Evolutionary conservation across 1,140 invertebrate species (phyloP), one percentile per base, ranked within the genome.

Genomic region (Lepidurus couesii): DNA sequence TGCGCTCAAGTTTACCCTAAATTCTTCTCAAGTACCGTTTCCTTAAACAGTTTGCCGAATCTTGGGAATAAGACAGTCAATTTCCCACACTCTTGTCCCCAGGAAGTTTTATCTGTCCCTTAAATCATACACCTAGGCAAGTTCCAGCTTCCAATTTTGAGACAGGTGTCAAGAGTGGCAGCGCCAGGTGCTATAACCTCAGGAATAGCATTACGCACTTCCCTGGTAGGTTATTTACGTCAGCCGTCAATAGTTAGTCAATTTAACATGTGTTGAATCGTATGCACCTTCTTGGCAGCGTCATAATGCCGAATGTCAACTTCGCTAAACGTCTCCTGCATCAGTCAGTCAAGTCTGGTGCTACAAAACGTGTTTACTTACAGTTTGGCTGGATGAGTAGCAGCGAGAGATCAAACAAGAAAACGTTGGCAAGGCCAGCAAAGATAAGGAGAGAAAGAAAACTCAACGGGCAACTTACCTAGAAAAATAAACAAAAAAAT

Each of bases 381-480:
- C 53, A 65, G 21, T 65, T 65, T 65, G 53, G 53, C 53, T 65
- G 53, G 53, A 65, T 65, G 34, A 34, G 8, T 65, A 65, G 53
- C 53, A 16, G 53, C 21, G 21, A 13, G 53, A 65, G 21, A 13
- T 9, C 7, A 9, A 65, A 21, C n/a, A 34, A 34, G 34, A 16
- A 65, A 65, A 21, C 53, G 6, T 65, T 65, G 21, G 53, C 9
- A 65, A 9, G n/a, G 53, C 53, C 8, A 65, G 21, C 16, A 21
- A 65, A 65, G 8, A 16, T 13, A 65, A 65, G 13, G 53, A 65
- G 53, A 65, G 53, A 13, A 65, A 65, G 6, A 9, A 65, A 65
- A 65, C 1, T 65, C 53, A 21, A 65, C 53, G 53, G 53, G 21
- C 21, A 65, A 65, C 53, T 65, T 65, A 65, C 53, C 53, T 65